Percentiles rank a stretch among this genome's conserved stretches.
phyloP scores from a whole-genome alignment of 2,113 vertebrate species.

The Turdus rufiventris region DNA sequence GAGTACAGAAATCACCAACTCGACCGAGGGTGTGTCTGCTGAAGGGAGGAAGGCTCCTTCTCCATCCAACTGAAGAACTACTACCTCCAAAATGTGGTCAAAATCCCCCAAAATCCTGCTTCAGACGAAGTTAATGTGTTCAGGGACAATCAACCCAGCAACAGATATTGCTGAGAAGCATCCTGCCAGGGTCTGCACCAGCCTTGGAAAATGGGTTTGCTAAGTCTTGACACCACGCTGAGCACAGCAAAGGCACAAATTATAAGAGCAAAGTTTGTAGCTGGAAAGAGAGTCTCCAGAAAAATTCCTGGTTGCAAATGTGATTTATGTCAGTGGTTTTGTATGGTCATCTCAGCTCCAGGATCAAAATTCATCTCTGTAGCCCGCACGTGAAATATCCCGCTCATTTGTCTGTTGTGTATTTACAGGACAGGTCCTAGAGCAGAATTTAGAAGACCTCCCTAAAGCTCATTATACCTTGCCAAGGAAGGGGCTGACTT shows the following conservation, averaged over 20 bases:
- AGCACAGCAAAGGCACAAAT: background rate
- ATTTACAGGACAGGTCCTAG: background rate
- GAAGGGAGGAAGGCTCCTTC: background rate
- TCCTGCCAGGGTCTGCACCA: background rate
- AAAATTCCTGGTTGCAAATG: background rate
- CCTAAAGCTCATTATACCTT: background rate
- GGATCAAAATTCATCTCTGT: background rate
- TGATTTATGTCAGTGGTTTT: background rate
- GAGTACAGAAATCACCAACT: background rate
- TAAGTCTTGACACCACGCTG: background rate
- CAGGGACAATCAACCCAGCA: background rate
- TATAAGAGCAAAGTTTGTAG: background rate
- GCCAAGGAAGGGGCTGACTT: background rate
- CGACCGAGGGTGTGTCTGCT: accelerated
- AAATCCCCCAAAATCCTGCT: background rate
- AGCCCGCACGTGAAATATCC: background rate
- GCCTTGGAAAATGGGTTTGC: background rate
- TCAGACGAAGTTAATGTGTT: background rate
- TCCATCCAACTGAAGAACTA: background rate
- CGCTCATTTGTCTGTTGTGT: background rate
- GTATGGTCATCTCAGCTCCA: background rate
- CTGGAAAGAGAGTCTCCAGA: background rate
- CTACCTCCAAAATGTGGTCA: background rate
- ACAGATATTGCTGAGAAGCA: background rate
- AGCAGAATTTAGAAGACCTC: background rate